Percentiles rank a stretch among this genome's conserved stretches.
Evolutionary conservation across 2,888 invertebrate species (phyloP).

Genomic region (Polydrusus pterygomalis): DNA sequence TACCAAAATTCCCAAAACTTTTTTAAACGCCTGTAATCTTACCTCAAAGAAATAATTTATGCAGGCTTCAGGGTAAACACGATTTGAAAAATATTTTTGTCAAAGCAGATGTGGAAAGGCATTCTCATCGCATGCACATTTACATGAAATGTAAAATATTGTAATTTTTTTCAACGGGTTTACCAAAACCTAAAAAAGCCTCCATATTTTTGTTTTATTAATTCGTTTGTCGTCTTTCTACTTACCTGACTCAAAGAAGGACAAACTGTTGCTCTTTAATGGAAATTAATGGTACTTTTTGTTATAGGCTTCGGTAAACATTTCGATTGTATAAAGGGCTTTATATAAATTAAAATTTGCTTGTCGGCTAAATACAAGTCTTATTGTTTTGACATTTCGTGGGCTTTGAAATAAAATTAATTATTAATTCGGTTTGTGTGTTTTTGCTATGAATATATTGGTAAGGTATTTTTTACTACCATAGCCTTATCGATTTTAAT

Average conservation of each 20-base stretch:
- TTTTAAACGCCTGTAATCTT: no score
- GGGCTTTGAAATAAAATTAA: not conserved
- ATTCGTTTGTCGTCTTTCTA: not conserved
- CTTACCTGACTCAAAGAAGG: not conserved
- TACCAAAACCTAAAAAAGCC: no score
- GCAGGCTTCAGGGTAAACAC: no score
- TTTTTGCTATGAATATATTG: not conserved
- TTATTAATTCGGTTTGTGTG: not conserved
- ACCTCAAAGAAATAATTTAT: no score
- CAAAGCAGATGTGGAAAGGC: no score
- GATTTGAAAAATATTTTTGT: no score
- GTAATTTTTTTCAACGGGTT: no score
- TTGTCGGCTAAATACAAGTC: not conserved
- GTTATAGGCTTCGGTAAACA: not conserved
- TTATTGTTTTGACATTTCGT: conserved; percentile 6
- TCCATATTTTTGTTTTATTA: not conserved
- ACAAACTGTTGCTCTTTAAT: not conserved
- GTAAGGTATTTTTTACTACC: no score
- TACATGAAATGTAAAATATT: no score
- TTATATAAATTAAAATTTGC: not conserved
- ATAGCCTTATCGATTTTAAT: no score
- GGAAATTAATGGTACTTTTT: not conserved
- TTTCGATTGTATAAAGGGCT: not conserved
- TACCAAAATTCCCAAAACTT: no score
- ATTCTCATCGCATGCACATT: no score